phyloP scores from a whole-genome alignment of 2,113 vertebrate species.

The Indicator indicator region DNA sequence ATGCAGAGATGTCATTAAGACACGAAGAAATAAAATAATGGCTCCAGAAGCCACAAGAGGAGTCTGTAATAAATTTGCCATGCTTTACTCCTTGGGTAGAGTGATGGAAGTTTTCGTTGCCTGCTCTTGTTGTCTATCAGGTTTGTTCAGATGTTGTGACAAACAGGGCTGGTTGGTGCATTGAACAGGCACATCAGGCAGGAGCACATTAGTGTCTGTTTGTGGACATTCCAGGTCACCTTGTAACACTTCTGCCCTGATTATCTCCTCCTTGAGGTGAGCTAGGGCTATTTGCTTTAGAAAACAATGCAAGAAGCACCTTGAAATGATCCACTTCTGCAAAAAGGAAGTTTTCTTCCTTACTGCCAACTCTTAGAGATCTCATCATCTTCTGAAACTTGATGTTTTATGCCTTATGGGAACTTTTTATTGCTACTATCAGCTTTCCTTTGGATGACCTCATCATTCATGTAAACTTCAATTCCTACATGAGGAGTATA shows the following conservation, averaged over 20 bases:
- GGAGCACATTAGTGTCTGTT: neutral
- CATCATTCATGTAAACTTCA: conserved; percentile 41
- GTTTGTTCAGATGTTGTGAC: neutral
- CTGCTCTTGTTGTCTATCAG: neutral
- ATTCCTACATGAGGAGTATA: neutral
- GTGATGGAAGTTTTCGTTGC: neutral
- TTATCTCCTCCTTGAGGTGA: neutral
- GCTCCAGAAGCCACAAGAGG: neutral
- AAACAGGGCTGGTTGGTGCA: rapidly evolving
- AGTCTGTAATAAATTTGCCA: neutral
- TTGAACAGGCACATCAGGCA: neutral
- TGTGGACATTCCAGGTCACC: neutral
- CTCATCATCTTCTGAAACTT: neutral
- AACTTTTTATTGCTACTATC: conserved; percentile 13
- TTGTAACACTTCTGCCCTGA: rapidly evolving
- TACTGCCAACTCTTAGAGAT: neutral
- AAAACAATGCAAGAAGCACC: neutral
- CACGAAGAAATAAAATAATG: neutral
- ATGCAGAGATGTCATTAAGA: neutral
- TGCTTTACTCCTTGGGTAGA: neutral
- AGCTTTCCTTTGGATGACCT: conserved; percentile 34
- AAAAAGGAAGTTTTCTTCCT: neutral
- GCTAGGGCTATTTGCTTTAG: neutral
- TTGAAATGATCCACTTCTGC: neutral
- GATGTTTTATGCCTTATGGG: neutral